A percentile compares a stretch with the other conserved stretches of the same genome.
These are phyloP conservation scores for Todiramphus chloris DNA, from an alignment of 2,113 vertebrate species.

Conservation along the genomic window DNA sequence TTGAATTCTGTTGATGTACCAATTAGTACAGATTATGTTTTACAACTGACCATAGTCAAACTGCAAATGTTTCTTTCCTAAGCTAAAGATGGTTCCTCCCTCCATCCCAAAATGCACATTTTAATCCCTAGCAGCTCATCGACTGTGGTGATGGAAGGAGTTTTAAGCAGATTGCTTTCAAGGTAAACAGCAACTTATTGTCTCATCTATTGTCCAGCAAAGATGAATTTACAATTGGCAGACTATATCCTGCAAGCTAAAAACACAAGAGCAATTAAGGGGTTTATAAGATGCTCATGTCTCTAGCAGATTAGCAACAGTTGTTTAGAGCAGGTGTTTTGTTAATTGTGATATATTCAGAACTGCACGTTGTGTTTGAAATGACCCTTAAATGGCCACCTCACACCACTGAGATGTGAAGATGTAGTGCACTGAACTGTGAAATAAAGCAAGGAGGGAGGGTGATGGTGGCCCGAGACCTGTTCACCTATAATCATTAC, in stretches of 20 bases:
- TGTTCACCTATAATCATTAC: neutral
- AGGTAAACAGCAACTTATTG: neutral
- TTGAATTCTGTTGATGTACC: neutral
- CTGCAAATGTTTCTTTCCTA: neutral
- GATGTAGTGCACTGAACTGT: neutral
- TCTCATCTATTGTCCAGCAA: neutral
- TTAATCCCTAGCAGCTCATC: neutral
- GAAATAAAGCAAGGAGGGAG: slow-evolving; percentile 7
- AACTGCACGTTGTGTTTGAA: neutral
- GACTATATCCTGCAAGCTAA: neutral
- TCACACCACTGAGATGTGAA: neutral
- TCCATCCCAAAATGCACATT: neutral
- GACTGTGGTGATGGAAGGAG: neutral
- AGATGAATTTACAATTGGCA: neutral
- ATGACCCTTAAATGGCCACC: slow-evolving; percentile 27
- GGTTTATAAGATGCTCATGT: neutral
- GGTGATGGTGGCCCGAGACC: neutral
- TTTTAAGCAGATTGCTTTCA: neutral
- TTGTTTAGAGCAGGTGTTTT: slow-evolving; percentile 57
- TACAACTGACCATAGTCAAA: neutral
- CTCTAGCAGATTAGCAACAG: neutral
- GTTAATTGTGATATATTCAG: slow-evolving; percentile 28
- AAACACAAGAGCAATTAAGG: neutral
- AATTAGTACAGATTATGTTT: neutral
- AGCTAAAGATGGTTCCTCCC: neutral